Conservation (phyloP, 2,113 vertebrate species). For the Symphodus melops region DNA sequence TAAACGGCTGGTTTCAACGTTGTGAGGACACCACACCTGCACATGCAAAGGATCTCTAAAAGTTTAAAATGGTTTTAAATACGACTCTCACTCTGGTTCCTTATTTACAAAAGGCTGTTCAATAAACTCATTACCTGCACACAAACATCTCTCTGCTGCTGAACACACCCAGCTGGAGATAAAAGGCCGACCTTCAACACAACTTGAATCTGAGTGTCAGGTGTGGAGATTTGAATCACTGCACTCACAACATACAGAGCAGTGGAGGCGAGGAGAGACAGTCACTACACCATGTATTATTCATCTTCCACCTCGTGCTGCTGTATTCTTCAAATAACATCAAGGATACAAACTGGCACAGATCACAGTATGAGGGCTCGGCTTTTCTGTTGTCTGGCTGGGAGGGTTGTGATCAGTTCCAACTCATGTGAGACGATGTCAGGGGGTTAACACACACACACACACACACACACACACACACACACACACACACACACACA, state of each 20-base stretch:
- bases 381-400: constrained; percentile 43
- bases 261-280: constrained; percentile 11
- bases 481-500: no score
- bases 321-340: constrained; percentile 68
- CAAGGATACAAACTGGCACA: constrained; percentile 65
- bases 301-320: constrained; percentile 58
- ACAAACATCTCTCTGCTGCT: constrained; percentile 1
- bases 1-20: constrained; percentile 37
- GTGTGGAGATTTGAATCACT: constrained; percentile 26
- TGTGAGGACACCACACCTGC: no score
- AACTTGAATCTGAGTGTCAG: constrained; percentile 38
- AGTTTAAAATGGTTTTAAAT: constrained; percentile 6
- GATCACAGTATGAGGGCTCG: constrained; percentile 69
- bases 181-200: constrained; percentile 22
- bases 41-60: not conserved
- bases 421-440: constrained; percentile 15
- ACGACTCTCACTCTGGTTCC: not conserved
- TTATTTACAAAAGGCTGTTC: not conserved
- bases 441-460: not conserved
- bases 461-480: not conserved
- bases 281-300: constrained; percentile 53
- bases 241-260: constrained; percentile 8
- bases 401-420: constrained; percentile 37
- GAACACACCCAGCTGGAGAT: not conserved
- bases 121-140: not conserved